Conservation (phyloP, 2,113 vertebrate genomes). For the Ciconia stormi region DNA sequence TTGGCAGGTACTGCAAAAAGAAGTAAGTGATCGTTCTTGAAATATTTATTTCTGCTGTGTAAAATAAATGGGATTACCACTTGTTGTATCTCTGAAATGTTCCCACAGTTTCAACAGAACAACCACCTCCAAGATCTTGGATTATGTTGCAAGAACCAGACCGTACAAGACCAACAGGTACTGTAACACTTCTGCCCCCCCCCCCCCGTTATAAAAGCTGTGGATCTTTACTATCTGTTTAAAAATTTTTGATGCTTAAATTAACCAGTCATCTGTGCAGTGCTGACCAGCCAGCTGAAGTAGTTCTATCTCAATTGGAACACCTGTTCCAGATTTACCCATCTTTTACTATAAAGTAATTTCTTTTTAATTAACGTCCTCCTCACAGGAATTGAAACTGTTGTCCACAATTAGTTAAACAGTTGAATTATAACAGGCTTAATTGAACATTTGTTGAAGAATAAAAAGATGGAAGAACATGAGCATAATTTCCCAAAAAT, state of each 20-base stretch:
- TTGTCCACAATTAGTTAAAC: not conserved
- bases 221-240: not conserved
- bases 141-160: slow-evolving; percentile 95
- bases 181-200: not conserved
- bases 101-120: slow-evolving; percentile 88
- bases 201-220: not conserved
- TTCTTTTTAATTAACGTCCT: not conserved
- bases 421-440: not conserved
- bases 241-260: not conserved
- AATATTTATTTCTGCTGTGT: slow-evolving; percentile 41
- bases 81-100: slow-evolving; percentile 25
- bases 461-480: not conserved
- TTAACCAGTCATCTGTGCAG: not conserved
- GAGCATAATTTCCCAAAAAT: not conserved
- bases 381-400: not conserved
- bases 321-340: not conserved
- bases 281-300: not conserved
- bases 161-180: slow-evolving; percentile 87
- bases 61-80: slow-evolving; percentile 63
- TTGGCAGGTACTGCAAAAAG: slow-evolving; percentile 97
- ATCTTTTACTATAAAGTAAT: not conserved
- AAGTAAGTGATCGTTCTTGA: slow-evolving; percentile 82
- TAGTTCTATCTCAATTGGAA: not conserved
- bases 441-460: not conserved
- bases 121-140: slow-evolving; percentile 95